Conservation (phyloP, 1,140 invertebrate species). For the Neodiprion fabricii region DNA sequence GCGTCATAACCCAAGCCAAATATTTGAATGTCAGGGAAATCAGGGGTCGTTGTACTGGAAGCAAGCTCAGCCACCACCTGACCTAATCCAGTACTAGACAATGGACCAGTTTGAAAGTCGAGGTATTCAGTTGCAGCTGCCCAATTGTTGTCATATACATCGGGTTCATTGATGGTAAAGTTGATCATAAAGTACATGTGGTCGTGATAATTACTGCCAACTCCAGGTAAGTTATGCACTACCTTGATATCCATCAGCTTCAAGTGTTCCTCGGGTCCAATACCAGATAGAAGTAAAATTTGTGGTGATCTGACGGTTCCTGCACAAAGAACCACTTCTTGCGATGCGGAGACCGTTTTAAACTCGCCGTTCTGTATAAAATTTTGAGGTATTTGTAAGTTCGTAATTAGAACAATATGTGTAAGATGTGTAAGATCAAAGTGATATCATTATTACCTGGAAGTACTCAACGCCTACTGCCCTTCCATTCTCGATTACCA, state of each 20-base stretch:
- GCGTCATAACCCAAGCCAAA: constrained; percentile 59
- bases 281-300: constrained; percentile 65
- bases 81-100: constrained; percentile 75
- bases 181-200: constrained; percentile 48
- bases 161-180: constrained; percentile 31
- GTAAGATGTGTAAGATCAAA: neutral
- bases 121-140: constrained; percentile 35
- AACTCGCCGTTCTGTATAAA: constrained; percentile 56
- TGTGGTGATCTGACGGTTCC: constrained; percentile 60
- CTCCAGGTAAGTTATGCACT: constrained; percentile 59
- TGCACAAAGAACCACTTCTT: constrained; percentile 56
- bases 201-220: constrained; percentile 66
- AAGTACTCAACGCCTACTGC: constrained; percentile 40
- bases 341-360: constrained; percentile 48
- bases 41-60: constrained; percentile 62
- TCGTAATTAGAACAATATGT: too few species aligned
- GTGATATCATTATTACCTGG: constrained; percentile 28
- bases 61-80: constrained; percentile 68
- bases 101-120: constrained; percentile 72
- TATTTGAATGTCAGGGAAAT: constrained; percentile 57
- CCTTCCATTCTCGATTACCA: constrained; percentile 38
- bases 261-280: constrained; percentile 63
- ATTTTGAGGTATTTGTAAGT: constrained; percentile 46
- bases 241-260: constrained; percentile 42
- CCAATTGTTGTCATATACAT: constrained; percentile 18